Evolutionary conservation across 2,888 invertebrate species (phyloP), one percentile per base, ranked within the genome.

Genomic region (Lochmaea crataegi): DNA sequence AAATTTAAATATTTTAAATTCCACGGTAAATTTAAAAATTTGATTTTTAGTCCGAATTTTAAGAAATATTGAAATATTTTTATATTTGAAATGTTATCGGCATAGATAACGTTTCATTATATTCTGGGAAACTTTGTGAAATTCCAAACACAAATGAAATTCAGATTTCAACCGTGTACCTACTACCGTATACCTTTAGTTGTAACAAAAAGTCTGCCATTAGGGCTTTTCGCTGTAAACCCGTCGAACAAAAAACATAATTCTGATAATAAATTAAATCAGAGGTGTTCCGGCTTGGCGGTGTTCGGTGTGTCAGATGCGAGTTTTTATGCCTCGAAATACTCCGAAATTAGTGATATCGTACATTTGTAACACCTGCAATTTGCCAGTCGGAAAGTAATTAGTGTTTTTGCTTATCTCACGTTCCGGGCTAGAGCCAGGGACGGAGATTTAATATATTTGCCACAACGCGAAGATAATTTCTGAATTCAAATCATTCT

Each of bases 391-490:
- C 85, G 85, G 83, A 85, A 86, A 85, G 86, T 85, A 86, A 86
- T 86, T 86, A 86, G 86, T 84, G 85, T 85, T 85, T 86, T 86
- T 86, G 85, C 85, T 84, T 83, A 84, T 84, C 84, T 85, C 86
- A 85, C 86, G 85, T 84, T 85, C 83, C 64, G 61, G 68, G 60
- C 16, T 56, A 45, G 16, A 70, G 18, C 3, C 69, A 61, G 69
- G n/a, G 69, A 57, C 64, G 69, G 48, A 53, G 51, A 53, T 16
- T 53, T 53, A n/a, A 48, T 48, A 48, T 48, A 48, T 48, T 14
- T 48, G 48, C 57, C 58, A 42, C 5, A 16, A 32, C 22, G 12
- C 45, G 48, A 51, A 14, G 45, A 45, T 22, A 14, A 32, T 26
- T 64, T 22, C 26, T 26, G 45, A 45, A n/a, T 65, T 22, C 11